Conservation (phyloP, 2,113 vertebrate genomes). For the Charadrius vociferus region DNA sequence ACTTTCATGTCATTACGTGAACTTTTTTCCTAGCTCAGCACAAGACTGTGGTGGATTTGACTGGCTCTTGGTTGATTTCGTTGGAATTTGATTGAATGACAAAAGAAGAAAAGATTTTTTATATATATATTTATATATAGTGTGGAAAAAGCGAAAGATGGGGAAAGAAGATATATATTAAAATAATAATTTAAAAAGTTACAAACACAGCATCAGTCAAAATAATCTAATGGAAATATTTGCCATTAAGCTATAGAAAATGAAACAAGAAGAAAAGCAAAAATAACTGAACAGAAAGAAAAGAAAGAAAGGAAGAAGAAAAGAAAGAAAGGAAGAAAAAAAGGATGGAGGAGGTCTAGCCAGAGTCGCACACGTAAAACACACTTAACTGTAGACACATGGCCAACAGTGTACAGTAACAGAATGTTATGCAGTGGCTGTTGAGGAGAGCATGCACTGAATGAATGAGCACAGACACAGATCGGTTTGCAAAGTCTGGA, state of each 20-base stretch:
- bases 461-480: constrained; percentile 66
- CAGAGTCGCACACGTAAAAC: constrained; percentile 59
- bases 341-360: constrained; percentile 68
- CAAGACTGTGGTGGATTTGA: constrained; percentile 86
- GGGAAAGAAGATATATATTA: background rate
- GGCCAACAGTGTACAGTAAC: constrained; percentile 73
- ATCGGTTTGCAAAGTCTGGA: constrained; percentile 61
- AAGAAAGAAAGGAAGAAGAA: background rate
- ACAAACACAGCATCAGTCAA: background rate
- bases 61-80: constrained; percentile 84
- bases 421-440: constrained; percentile 69
- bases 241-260: background rate
- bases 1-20: constrained; percentile 88
- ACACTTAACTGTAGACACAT: constrained; percentile 74
- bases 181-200: background rate
- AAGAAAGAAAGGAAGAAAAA: background rate
- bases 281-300: background rate
- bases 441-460: constrained; percentile 73
- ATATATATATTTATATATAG: background rate
- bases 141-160: background rate
- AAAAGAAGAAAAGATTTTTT: constrained; percentile 78
- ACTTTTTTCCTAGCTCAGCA: constrained; percentile 88
- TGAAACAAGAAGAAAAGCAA: background rate
- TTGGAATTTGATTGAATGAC: constrained; percentile 89
- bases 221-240: background rate